Evolutionary conservation across 2,113 vertebrate genomes (phyloP).

Genomic region (western clawed frog (Xenopus tropicalis)): DNA sequence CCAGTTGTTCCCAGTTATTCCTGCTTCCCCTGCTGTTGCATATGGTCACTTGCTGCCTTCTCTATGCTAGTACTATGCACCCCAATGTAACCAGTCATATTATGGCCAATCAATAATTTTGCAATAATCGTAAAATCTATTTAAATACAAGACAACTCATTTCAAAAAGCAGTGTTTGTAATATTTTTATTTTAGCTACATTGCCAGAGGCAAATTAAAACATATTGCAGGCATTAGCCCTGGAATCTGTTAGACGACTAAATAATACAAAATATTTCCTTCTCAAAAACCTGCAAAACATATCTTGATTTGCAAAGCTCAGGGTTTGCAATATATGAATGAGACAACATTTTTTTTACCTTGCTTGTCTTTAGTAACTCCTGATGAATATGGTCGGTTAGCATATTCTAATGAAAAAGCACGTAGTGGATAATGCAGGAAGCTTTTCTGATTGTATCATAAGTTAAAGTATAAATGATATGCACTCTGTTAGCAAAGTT

Average conservation of each 20-base stretch:
- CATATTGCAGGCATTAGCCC: background rate
- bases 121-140: too few relatives aligned
- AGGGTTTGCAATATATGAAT: conserved; percentile 10
- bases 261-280: conserved; percentile 3
- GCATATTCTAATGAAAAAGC: conserved; percentile 25
- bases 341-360: conserved; percentile 2
- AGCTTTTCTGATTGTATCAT: conserved; percentile 25
- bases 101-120: too few relatives aligned
- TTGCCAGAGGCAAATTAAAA: background rate
- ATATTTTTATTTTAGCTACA: background rate
- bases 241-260: background rate
- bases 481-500: background rate
- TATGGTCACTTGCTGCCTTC: too few relatives aligned
- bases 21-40: too few relatives aligned
- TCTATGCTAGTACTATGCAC: too few relatives aligned
- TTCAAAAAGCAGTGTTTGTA: background rate
- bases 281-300: background rate
- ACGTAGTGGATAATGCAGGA: conserved; percentile 23
- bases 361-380: background rate
- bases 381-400: conserved; percentile 38
- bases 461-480: conserved; percentile 32
- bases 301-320: background rate
- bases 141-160: background rate
- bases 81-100: too few relatives aligned
- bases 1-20: too few relatives aligned